Percentiles rank a stretch among this genome's conserved stretches.
Conservation (phyloP, 2,888 invertebrate genomes). For the Lobophora halterata region DNA sequence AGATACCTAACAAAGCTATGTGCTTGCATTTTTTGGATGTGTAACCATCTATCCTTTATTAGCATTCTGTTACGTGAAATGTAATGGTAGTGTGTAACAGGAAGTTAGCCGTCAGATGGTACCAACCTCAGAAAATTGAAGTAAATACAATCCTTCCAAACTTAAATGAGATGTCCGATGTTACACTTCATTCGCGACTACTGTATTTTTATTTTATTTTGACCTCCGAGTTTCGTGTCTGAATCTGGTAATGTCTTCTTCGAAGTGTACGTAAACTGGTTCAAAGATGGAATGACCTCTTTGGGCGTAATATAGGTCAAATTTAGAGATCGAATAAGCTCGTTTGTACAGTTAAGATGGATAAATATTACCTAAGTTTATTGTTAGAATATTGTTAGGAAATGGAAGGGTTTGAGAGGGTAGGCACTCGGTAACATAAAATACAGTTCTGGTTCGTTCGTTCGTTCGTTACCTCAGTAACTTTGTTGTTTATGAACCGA, state of each 20-base stretch:
- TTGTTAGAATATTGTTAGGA: conserved; percentile 64
- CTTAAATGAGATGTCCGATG: no score
- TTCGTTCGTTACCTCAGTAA: not conserved
- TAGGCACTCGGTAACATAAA: conserved; percentile 49
- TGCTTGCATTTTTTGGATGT: no score
- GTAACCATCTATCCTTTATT: no score
- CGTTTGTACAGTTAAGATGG: conserved; percentile 76
- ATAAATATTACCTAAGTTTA: conserved; percentile 59
- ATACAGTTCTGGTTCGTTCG: conserved; percentile 2
- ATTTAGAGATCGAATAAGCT: conserved; percentile 70
- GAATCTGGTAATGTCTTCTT: conserved; percentile 68
- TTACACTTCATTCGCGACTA: not conserved
- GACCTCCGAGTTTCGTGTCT: conserved; percentile 11
- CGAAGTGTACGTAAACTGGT: conserved; percentile 74
- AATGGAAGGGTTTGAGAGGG: conserved; percentile 45
- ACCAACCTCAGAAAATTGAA: no score
- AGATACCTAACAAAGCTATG: no score
- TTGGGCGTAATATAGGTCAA: conserved; percentile 61
- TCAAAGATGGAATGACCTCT: conserved; percentile 55
- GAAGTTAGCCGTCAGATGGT: not conserved
- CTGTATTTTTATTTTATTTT: not conserved
- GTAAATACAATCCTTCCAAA: no score
- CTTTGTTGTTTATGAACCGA: not conserved
- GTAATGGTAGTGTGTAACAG: conserved; percentile 1
- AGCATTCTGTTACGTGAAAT: no score